Conservation (phyloP, 2,797 vertebrate species). For the Rhinichthys osculus region DNA sequence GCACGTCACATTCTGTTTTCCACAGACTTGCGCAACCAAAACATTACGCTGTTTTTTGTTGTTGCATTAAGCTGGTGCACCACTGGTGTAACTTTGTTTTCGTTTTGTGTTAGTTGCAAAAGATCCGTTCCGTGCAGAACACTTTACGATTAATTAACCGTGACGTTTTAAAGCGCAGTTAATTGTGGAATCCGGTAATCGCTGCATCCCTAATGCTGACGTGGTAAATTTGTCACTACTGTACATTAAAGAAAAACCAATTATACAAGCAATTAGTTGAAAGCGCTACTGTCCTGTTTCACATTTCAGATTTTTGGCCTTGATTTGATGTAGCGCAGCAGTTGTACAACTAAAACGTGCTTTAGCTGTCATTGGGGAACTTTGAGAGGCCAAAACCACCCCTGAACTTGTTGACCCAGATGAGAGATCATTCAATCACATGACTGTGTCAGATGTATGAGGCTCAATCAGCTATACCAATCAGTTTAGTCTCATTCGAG, state of each 20-base stretch:
- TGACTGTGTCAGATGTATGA: not conserved
- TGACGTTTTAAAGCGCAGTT: no score
- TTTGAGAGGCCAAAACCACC: not conserved
- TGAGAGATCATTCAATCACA: conserved; percentile 18
- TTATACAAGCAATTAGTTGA: not conserved
- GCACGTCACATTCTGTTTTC: no score
- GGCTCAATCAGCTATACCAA: not conserved
- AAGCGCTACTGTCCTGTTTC: not conserved
- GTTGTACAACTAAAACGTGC: not conserved
- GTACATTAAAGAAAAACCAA: not conserved
- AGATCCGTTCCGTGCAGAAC: no score
- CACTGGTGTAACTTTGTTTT: no score
- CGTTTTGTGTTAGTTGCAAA: no score
- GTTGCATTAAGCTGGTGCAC: no score
- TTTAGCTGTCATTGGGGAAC: not conserved
- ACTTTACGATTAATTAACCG: no score
- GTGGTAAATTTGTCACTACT: not conserved
- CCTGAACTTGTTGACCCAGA: not conserved
- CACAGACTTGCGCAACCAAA: no score
- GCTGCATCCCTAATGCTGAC: no score
- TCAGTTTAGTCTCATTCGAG: conserved; percentile 1
- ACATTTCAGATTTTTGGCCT: not conserved
- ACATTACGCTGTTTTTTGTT: no score
- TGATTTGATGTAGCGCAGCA: not conserved
- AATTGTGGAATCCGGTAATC: no score